Conservation (phyloP, 2,797 vertebrate genomes). For the Phoxinus dragarum region DNA sequence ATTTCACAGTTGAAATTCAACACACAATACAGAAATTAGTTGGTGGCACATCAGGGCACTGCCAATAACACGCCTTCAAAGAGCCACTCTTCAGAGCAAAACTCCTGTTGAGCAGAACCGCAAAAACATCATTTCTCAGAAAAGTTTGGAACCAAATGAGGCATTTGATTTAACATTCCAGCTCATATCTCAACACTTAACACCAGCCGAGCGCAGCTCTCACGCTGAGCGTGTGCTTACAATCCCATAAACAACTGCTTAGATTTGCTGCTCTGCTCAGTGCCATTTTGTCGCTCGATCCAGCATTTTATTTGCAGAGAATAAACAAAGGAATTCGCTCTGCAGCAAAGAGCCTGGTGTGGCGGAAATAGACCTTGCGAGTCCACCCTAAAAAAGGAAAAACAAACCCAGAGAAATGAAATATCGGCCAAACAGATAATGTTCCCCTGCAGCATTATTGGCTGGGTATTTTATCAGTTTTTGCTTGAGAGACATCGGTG, state of each 20-base stretch:
- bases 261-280: constrained; percentile 47
- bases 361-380: constrained; percentile 27
- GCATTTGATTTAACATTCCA: constrained; percentile 35
- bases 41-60: constrained; percentile 30
- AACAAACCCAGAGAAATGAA: constrained; percentile 42
- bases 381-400: neutral
- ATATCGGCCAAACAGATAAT: constrained; percentile 44
- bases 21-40: constrained; percentile 37
- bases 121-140: constrained; percentile 13
- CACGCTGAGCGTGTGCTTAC: neutral
- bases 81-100: constrained; percentile 32
- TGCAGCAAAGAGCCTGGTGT: constrained; percentile 20
- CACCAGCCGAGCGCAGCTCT: constrained; percentile 10
- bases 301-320: constrained; percentile 39
- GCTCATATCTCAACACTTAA: constrained; percentile 44
- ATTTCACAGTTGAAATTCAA: constrained; percentile 46
- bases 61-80: constrained; percentile 46
- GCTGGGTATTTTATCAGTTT: constrained; percentile 51
- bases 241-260: constrained; percentile 43
- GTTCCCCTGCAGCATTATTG: constrained; percentile 30
- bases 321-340: constrained; percentile 31
- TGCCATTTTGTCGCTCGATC: constrained; percentile 32
- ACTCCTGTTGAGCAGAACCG: constrained; percentile 23
- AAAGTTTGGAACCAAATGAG: constrained; percentile 37
- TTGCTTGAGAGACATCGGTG: constrained; percentile 64